A percentile compares a stretch with the other conserved stretches of the same genome.
These are phyloP conservation scores for Campodea augens DNA, from an alignment of 1,140 invertebrate species.

Conservation along the genomic window DNA sequence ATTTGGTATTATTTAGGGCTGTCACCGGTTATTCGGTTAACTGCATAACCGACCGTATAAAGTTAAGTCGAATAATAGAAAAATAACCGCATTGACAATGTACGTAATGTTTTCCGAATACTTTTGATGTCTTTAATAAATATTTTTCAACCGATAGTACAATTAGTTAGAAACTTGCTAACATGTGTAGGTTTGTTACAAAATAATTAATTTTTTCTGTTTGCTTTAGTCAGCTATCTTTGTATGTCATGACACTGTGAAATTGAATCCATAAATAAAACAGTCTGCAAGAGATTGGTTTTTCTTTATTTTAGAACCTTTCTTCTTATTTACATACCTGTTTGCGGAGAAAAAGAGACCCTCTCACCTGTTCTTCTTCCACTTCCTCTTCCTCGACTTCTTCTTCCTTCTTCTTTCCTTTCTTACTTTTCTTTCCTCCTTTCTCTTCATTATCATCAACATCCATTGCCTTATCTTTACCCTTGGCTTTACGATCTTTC, in stretches of 20 bases:
- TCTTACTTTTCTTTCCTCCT: slow-evolving; percentile 15
- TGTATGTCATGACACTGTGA: slow-evolving; percentile 9
- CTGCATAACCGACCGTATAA: too few relatives aligned
- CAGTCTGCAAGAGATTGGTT: background rate
- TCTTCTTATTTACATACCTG: slow-evolving; percentile 1
- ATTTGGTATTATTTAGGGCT: too few relatives aligned
- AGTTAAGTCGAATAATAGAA: too few relatives aligned
- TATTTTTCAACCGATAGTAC: too few relatives aligned
- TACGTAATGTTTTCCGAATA: too few relatives aligned
- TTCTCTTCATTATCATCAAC: slow-evolving; percentile 20
- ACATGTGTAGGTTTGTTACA: too few relatives aligned
- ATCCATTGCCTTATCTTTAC: slow-evolving; percentile 12
- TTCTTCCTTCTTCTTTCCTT: slow-evolving; percentile 20
- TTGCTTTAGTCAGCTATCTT: slow-evolving; percentile 12
- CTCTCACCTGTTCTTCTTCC: slow-evolving; percentile 15
- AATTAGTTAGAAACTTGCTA: too few relatives aligned
- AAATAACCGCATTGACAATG: too few relatives aligned
- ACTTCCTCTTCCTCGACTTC: slow-evolving; percentile 19
- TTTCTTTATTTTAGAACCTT: slow-evolving; percentile 5
- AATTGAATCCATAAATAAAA: slow-evolving; percentile 3
- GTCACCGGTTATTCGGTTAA: too few relatives aligned
- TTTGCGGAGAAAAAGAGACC: too few relatives aligned
- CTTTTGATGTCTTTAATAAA: too few relatives aligned
- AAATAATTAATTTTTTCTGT: background rate
- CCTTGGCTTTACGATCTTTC: slow-evolving; percentile 2